Evolutionary conservation across 2,888 invertebrate species (phyloP).

Genomic region (Mythimna ferrago): DNA sequence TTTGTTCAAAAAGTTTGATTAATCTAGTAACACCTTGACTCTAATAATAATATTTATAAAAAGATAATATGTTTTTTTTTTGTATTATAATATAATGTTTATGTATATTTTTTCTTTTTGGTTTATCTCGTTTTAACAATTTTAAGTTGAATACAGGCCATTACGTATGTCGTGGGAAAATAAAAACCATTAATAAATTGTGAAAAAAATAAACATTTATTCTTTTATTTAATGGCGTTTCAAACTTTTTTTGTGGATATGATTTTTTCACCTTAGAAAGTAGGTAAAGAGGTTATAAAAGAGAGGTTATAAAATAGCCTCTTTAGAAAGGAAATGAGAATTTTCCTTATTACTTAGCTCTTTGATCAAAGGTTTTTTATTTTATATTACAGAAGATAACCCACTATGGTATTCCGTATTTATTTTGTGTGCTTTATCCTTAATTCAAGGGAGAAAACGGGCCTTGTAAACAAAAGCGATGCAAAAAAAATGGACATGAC

Average conservation of each 20-base stretch:
- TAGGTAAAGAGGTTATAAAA: neutral
- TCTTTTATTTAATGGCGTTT: neutral
- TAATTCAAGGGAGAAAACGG: neutral
- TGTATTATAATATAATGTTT: too few species aligned
- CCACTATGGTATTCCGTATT: neutral
- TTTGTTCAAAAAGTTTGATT: neutral
- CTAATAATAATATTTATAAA: neutral
- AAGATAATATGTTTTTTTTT: too few species aligned
- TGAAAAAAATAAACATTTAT: neutral
- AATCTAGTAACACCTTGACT: neutral
- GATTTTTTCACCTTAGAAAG: neutral
- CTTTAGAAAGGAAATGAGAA: neutral
- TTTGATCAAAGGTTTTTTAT: conserved; percentile 5
- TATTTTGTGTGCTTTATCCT: neutral
- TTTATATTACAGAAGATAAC: neutral
- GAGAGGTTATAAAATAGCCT: conserved; percentile 2
- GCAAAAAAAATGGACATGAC: conserved; percentile 27
- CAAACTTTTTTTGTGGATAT: neutral
- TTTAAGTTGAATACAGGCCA: conserved; percentile 2
- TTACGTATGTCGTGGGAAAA: too few species aligned
- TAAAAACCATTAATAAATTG: neutral
- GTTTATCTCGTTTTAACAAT: neutral
- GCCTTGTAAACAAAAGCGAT: conserved; percentile 14
- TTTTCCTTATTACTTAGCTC: neutral
- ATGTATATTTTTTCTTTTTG: neutral